Percentiles rank a stretch among this genome's conserved stretches.
Conservation (phyloP, 1,140 invertebrate species). For the Orchestia grillus region DNA sequence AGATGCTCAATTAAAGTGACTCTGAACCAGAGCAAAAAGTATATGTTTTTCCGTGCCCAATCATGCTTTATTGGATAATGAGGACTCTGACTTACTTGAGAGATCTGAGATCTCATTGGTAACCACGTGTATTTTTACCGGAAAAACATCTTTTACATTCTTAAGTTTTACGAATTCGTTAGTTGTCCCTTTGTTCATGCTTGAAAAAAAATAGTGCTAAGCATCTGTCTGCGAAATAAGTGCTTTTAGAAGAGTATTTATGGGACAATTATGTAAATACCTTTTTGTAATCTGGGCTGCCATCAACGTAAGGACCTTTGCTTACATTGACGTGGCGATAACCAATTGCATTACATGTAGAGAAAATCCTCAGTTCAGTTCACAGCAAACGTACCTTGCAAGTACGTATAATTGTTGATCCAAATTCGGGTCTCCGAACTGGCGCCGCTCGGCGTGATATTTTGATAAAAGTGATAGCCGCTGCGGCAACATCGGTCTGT, state of each 20-base stretch:
- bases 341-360: background rate
- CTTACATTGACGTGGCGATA: background rate
- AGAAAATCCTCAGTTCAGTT: background rate
- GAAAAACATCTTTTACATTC: background rate
- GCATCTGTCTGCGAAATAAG: background rate
- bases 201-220: background rate
- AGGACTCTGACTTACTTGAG: background rate
- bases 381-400: background rate
- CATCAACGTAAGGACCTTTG: background rate
- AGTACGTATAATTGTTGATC: background rate
- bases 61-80: background rate
- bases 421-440: background rate
- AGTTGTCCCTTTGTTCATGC: background rate
- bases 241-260: background rate
- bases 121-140: background rate
- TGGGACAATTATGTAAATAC: background rate
- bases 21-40: background rate
- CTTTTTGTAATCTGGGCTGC: background rate
- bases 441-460: background rate
- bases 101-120: background rate
- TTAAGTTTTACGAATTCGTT: background rate
- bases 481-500: background rate
- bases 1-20: background rate
- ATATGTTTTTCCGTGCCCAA: background rate
- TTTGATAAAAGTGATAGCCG: conserved; percentile 12